Percentiles rank a stretch among this genome's conserved stretches.
phyloP scores from a whole-genome alignment of 37 sponge, comb jelly and placozoan genomes.

The Cladorhizidae sp. region DNA sequence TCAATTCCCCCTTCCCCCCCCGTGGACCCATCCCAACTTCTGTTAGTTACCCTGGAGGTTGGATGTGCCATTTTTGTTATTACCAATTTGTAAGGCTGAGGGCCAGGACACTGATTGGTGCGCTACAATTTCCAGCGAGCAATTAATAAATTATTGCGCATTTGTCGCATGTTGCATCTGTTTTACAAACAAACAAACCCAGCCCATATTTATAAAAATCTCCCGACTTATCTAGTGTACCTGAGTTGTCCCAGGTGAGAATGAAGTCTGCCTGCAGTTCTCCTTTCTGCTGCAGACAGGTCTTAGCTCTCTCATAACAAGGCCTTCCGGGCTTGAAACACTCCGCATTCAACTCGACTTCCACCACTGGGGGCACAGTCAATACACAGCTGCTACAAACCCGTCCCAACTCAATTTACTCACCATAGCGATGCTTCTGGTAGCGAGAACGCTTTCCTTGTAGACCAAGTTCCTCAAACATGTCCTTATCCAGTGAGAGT shows the following conservation, averaged over 20 bases:
- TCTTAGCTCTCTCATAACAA: constrained; percentile 53
- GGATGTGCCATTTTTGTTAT: too few relatives aligned
- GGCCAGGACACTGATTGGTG: too few relatives aligned
- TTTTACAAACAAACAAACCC: too few relatives aligned
- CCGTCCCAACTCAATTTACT: neutral
- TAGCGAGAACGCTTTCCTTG: constrained; percentile 58
- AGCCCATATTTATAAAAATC: neutral
- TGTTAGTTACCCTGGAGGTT: too few relatives aligned
- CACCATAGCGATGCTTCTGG: constrained; percentile 41
- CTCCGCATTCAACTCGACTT: constrained; percentile 54
- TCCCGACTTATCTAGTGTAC: too few relatives aligned
- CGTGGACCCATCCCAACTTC: too few relatives aligned
- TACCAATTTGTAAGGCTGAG: too few relatives aligned
- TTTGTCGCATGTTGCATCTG: too few relatives aligned
- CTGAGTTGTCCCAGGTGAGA: constrained; percentile 15
- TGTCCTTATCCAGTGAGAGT: constrained; percentile 69
- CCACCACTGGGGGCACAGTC: constrained; percentile 53
- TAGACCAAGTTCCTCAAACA: constrained; percentile 69
- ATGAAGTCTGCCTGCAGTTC: constrained; percentile 37
- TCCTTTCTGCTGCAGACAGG: constrained; percentile 38
- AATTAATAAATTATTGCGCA: too few relatives aligned
- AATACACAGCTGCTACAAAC: neutral
- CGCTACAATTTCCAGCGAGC: too few relatives aligned
- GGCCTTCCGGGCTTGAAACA: constrained; percentile 50
- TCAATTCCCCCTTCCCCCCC: too few relatives aligned